These are phyloP conservation scores for Eristalinus aeneus DNA, from an alignment of 2,888 invertebrate species.

Conservation along the genomic window DNA sequence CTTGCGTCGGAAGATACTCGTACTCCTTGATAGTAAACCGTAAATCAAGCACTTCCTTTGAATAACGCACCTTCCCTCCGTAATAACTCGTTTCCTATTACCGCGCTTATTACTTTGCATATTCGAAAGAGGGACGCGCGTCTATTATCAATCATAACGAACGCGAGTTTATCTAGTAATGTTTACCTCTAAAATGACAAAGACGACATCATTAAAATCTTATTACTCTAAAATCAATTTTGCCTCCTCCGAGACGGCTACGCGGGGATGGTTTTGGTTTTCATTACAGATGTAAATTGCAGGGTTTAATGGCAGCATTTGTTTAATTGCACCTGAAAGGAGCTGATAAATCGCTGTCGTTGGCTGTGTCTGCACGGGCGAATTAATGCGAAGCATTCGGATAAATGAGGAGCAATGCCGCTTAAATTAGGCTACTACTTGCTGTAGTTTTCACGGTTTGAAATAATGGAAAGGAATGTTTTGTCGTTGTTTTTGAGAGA, in stretches of 20 bases:
- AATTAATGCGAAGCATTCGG: not conserved
- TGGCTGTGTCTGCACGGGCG: not conserved
- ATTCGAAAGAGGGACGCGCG: not conserved
- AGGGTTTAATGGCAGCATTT: not conserved
- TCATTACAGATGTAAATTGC: not conserved
- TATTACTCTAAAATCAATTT: conserved; percentile 30
- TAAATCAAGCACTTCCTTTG: not conserved
- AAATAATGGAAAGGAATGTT: not conserved
- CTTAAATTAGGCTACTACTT: not conserved
- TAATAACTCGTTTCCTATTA: not conserved
- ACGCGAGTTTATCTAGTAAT: conserved; percentile 1
- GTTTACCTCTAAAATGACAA: conserved; percentile 24
- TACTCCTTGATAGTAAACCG: not conserved
- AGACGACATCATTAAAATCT: conserved; percentile 22
- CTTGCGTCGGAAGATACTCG: not conserved
- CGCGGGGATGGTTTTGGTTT: not conserved
- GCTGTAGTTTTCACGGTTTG: not conserved
- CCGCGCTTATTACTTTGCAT: not conserved
- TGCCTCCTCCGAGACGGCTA: not conserved
- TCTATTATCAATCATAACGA: not conserved
- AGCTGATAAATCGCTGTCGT: not conserved
- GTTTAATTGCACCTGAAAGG: not conserved
- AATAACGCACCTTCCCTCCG: not conserved
- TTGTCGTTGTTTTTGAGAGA: not conserved
- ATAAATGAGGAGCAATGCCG: not conserved